Conservation (phyloP, 2,888 invertebrate genomes). For the Augiades crinisus region DNA sequence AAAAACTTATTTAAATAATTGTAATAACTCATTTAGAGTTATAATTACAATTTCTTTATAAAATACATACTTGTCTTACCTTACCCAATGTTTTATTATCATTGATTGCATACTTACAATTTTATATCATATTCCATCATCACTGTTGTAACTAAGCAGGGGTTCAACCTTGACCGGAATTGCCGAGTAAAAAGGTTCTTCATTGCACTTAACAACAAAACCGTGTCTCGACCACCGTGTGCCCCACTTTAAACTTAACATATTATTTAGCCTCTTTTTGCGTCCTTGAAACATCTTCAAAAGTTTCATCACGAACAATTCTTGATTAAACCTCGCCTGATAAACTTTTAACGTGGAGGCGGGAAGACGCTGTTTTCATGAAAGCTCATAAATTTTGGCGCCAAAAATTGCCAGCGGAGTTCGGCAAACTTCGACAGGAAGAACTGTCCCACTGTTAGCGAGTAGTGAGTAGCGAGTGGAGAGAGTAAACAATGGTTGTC, state of each 20-base stretch:
- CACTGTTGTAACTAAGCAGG: no score
- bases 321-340: constrained; percentile 21
- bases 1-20: no score
- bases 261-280: not conserved
- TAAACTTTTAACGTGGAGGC: constrained; percentile 18
- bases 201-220: no score
- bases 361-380: constrained; percentile 19
- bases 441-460: not conserved
- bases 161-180: no score
- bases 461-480: not conserved
- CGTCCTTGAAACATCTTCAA: constrained; percentile 17
- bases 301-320: constrained; percentile 21
- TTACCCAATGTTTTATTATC: no score
- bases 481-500: not conserved
- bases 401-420: constrained; percentile 21
- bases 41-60: no score
- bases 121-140: no score
- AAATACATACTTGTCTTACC: no score
- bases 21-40: no score
- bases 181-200: no score
- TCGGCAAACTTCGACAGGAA: constrained; percentile 2
- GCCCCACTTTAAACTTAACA: not conserved
- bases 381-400: constrained; percentile 24
- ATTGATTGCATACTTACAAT: no score
- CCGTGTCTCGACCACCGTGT: not conserved